Evolutionary conservation across 2,888 invertebrate genomes (phyloP), one percentile per base, ranked within the genome.

Genomic region (Chironomus tentans): DNA sequence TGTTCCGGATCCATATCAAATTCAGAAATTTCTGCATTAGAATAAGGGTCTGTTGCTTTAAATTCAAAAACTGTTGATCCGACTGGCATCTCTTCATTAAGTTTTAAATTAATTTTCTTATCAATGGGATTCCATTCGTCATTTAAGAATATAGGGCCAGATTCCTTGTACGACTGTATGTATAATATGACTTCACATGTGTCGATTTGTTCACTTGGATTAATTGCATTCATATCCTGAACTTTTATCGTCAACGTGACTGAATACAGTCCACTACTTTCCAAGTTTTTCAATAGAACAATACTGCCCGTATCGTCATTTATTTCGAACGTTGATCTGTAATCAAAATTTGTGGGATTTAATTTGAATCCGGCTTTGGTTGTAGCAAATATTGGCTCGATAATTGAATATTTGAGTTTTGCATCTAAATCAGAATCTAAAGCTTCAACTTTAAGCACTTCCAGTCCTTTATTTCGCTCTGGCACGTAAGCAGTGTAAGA

Each of bases 41-140:
- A 89, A 2, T 89, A 84, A 0, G 91, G 91, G 81, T 92, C 92
- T 81, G 89, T 90, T 0, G 92, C 92, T 78, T 87, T 86, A 3
- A 92, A 80, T 77, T 89, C 88, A 15, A 92, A 84, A 0, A 93
- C 84, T 0, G 90, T 89, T 68, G 91, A 90, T 0, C 91, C 92
- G 18, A 92, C 86, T 0, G 91, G 90, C 80, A 91, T 89, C 81
- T 93, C 93, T 82, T 94, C 93, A 77, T 90, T 90, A 6, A 93
- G 86, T 76, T 86, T 87, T 1, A 91, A 85, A 72, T 88, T 86
- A 46, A 93, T 89, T 0, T 88, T 84, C 0, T 92, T 90, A 78
- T 89, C 89, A 0, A 89, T 87, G 38, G 88, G 88, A 0, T 88
- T 89, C 93, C 93, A 93, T 1, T 90, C 90, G 0, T 88, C 81